These are phyloP conservation scores for Triplophysa yarkandensis DNA, from an alignment of 2,797 vertebrate species.

Conservation along the genomic window DNA sequence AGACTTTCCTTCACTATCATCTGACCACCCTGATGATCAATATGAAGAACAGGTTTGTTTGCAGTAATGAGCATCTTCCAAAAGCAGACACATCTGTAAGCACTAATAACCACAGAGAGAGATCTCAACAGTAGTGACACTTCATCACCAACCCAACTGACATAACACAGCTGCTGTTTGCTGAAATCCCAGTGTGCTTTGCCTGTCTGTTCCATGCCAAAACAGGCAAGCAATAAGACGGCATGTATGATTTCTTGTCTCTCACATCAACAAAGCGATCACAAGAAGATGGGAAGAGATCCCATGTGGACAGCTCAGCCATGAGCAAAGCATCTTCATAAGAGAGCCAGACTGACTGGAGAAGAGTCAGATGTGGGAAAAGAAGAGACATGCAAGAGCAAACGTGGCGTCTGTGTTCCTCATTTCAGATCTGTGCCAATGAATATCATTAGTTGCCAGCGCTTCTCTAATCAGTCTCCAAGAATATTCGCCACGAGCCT, in stretches of 20 bases:
- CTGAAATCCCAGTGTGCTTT: slow-evolving; percentile 56
- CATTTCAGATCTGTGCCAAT: slow-evolving; percentile 67
- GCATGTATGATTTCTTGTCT: slow-evolving; percentile 30
- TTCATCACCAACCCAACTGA: slow-evolving; percentile 65
- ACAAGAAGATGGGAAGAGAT: slow-evolving; percentile 37
- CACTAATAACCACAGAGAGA: slow-evolving; percentile 44
- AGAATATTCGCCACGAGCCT: slow-evolving; percentile 65
- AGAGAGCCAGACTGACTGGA: not conserved
- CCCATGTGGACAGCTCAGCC: not conserved
- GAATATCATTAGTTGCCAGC: slow-evolving; percentile 72
- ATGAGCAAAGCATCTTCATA: slow-evolving; percentile 15
- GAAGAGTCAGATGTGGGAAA: slow-evolving; percentile 41
- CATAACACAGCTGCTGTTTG: slow-evolving; percentile 62
- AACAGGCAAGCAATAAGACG: slow-evolving; percentile 41
- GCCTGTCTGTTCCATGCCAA: slow-evolving; percentile 44
- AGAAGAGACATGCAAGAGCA: slow-evolving; percentile 64
- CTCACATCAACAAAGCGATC: slow-evolving; percentile 41
- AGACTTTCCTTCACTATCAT: slow-evolving; percentile 8
- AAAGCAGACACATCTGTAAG: slow-evolving; percentile 61
- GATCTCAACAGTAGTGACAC: slow-evolving; percentile 59
- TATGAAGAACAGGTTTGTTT: slow-evolving; percentile 3
- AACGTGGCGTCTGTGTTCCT: slow-evolving; percentile 62
- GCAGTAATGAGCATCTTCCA: slow-evolving; percentile 36
- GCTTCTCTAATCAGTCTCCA: slow-evolving; percentile 72
- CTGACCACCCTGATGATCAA: slow-evolving; percentile 11